Evolutionary conservation across 2,888 invertebrate genomes (phyloP), one percentile per base, ranked within the genome.

Genomic region (Hemicrepidius hirtus): DNA sequence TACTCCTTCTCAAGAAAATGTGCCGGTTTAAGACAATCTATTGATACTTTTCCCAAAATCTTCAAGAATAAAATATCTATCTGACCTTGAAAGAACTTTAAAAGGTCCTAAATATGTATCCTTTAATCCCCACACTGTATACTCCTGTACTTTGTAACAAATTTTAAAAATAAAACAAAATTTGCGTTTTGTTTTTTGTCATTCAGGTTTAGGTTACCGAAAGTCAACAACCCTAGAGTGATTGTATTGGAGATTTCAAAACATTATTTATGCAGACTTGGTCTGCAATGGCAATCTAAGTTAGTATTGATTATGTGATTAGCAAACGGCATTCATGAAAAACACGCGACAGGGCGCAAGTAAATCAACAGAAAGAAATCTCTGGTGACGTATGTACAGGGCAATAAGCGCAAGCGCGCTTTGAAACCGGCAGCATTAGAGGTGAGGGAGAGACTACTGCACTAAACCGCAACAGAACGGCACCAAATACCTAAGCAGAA

Each of bases 361-460:
- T 72, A 72, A 72, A 68, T 72, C 72, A 72, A 59, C 55, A 20
- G 63, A 72, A 68, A 68, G 63, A 59, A 64, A 64, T 66, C 62
- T 50, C 49, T 46, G 49, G 59, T 68, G 60, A 60, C 67, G 71
- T 55, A 41, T 44, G 44, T 46, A 20, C 35, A 49, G 62, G 28
- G 57, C 32, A 68, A 63, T 46, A 12, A 16, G 67, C 72, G 72
- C 72, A 68, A n/a, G 72, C 68, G 72, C 72, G 53, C 41, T 44
- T 13, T 18, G n/a, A n/a, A 44, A 57, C 63, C 41, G 69, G 63
- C 35, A 69, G 9, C 50, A 28, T n/a, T n/a, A 18, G 55, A 37
- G 37, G 21, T 37, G 57, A 57, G 57, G 57, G 57, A 37, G 16
- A 10, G 7, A 53, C 13, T 32, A 32, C 55, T 55, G 32, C 32